phyloP scores from a whole-genome alignment of 2,797 vertebrate species.

The Acrossocheilus fasciatus region DNA sequence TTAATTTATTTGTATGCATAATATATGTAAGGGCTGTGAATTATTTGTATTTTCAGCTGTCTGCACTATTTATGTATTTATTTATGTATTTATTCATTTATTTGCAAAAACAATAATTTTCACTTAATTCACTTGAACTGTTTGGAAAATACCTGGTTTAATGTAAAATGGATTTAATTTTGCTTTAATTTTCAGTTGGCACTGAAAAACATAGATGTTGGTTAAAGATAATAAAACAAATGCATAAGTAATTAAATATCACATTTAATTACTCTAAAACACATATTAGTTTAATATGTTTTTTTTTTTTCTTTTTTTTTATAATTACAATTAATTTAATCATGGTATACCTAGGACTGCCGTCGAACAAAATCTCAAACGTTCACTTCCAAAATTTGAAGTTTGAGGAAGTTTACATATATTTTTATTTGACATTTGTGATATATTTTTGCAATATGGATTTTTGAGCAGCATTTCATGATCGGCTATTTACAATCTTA shows the following conservation, averaged over 20 bases:
- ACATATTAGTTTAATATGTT: neutral
- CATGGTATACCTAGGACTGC: neutral
- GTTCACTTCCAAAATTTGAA: neutral
- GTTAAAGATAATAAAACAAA: no score
- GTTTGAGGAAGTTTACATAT: conserved; percentile 21
- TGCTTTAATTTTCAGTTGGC: no score
- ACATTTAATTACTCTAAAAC: neutral
- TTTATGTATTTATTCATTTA: neutral
- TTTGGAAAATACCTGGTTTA: neutral
- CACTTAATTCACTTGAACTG: neutral
- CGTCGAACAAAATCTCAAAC: neutral
- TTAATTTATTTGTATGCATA: neutral
- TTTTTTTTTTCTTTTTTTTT: neutral
- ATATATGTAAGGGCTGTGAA: neutral
- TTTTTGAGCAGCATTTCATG: conserved; percentile 66
- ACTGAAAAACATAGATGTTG: no score
- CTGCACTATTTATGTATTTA: neutral
- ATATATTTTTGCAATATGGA: conserved; percentile 62
- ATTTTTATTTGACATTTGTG: conserved; percentile 49
- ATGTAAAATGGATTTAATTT: neutral
- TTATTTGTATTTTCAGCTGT: neutral
- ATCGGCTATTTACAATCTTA: conserved; percentile 75
- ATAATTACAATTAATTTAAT: neutral
- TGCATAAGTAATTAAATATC: neutral
- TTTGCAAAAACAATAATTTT: neutral